Evolutionary conservation across 1,140 invertebrate genomes (phyloP).

Genomic region (Eufriesea mexicana): DNA sequence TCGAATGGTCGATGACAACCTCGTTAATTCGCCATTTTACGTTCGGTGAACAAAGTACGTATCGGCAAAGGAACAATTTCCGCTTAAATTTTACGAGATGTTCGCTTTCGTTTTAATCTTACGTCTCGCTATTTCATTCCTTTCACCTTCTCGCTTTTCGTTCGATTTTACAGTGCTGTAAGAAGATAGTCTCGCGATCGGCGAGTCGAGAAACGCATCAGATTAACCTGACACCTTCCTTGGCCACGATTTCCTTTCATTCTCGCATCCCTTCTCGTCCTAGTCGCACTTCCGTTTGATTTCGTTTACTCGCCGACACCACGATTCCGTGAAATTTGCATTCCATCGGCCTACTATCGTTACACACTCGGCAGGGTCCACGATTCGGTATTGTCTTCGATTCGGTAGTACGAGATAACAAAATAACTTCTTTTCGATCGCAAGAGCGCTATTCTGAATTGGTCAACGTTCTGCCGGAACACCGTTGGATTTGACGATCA

Average conservation of each 20-base stretch:
- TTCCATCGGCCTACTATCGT: background rate
- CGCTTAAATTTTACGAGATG: background rate
- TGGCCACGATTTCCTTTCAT: background rate
- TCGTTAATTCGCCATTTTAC: background rate
- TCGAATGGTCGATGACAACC: background rate
- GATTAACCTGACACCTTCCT: too few species aligned
- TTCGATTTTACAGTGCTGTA: background rate
- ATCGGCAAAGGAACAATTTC: constrained; percentile 1
- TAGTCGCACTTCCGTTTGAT: background rate
- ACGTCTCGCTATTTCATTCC: background rate
- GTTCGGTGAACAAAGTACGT: background rate
- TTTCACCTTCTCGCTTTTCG: background rate
- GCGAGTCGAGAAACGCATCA: background rate
- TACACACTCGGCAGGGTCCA: background rate
- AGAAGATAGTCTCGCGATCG: background rate
- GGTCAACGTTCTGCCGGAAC: background rate
- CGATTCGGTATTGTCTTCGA: background rate
- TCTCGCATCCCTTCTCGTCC: background rate
- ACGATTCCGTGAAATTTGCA: background rate
- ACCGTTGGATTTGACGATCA: background rate
- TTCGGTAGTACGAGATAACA: background rate
- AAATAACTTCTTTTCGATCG: background rate
- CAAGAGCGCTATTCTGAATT: background rate
- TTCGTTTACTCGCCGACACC: background rate
- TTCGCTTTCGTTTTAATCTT: background rate